Base-by-base conservation (phyloP, 2,888 invertebrate species). In the Pristionchus arcanus region DNA sequence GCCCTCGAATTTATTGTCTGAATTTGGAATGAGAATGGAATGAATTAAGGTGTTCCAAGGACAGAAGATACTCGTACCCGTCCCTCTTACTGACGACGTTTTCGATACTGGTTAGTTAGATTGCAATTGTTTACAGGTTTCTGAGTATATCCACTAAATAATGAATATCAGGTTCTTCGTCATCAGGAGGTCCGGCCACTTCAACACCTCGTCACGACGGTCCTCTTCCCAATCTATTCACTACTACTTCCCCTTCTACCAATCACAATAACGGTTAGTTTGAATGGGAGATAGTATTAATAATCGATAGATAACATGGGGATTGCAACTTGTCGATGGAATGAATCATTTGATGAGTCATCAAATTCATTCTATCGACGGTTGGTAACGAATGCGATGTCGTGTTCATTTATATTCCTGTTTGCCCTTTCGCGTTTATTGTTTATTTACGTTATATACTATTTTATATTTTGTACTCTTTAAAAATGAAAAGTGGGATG, bases 11-110 rank as follows among this genome's bases (percentile, higher is more conserved):
- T 77, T 77, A 42, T 77, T 31, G 5, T 53, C 25, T 42, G n/a
- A 87, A 71, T 66, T 49, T n/a, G 63, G 25, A 34, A 87, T 86
- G 34, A 86, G 42, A 16, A 13, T 19, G 11, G 21, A 15, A 31
- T 25, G 25, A 55, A 91, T 94, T 90, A 53, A 94, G 94, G 94
- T 94, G 15, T 94, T 94, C 85, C 93, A 94, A 66, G 94, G 94
- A 15, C 94, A 94, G 91, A 93, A 93, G 90, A 93, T 94, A 15
- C 90, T 94, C 28, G 94, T 94, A 7, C 94, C 94, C 1, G 83
- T 92, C 5, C 91, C 92, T 16, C 90, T 90, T 77, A 90, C 93
- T 1, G 93, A 93, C 87, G 93, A 93, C 85, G 93, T 93, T 11
- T 93, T 92, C 86, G 91, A 92, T 77, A 90, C 91, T 7, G 89